Conservation (phyloP, 53 echinoderm and acorn worm species). For the Antedon mediterranea region DNA sequence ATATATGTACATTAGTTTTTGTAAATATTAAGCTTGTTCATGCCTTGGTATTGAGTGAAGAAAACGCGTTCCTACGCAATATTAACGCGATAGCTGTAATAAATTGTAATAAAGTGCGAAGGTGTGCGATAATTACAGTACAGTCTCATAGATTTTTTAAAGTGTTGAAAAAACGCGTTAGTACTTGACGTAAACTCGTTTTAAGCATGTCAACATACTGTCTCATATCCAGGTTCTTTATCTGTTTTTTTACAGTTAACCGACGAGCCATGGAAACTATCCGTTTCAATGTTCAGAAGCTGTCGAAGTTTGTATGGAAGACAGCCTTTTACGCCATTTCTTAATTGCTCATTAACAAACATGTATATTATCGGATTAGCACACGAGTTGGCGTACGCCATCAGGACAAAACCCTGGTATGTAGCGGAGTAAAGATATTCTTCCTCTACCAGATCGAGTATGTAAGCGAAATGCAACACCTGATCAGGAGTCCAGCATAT, state of each 20-base stretch:
- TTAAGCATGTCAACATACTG: neutral
- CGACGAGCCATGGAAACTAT: neutral
- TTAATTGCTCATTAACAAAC: neutral
- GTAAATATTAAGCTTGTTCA: no score
- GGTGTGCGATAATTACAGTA: no score
- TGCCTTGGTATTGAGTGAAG: no score
- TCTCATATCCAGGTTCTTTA: neutral
- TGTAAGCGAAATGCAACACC: conserved; percentile 37
- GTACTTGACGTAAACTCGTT: neutral
- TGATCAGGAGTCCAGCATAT: conserved; percentile 71
- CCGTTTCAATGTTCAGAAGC: neutral
- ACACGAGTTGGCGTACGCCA: conserved; percentile 58
- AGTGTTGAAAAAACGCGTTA: no score
- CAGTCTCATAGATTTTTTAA: no score
- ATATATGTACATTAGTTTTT: no score
- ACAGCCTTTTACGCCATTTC: neutral
- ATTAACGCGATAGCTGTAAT: no score
- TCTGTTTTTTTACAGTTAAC: neutral
- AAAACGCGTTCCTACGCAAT: no score
- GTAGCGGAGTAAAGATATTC: conserved; percentile 31
- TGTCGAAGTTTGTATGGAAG: neutral
- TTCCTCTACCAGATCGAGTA: conserved; percentile 24
- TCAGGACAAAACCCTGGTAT: conserved; percentile 40
- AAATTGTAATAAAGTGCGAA: no score
- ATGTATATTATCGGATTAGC: conserved; percentile 52